Conservation (phyloP, 2,113 vertebrate genomes). For the Muscicapa adusta region DNA sequence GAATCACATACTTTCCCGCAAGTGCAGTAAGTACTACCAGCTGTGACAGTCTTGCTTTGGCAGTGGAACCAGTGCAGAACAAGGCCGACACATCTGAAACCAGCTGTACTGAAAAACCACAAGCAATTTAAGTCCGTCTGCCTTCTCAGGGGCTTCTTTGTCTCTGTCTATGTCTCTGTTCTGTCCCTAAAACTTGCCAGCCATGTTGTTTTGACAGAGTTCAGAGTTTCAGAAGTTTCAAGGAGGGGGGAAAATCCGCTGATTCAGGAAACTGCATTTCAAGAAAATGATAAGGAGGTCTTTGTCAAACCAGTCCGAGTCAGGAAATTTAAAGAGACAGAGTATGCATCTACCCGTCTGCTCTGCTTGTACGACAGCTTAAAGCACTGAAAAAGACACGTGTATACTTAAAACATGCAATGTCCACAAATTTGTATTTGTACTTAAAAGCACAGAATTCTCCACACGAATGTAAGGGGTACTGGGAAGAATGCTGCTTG, state of each 20-base stretch:
- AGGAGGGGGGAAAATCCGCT: conserved; percentile 71
- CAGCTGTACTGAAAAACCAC: conserved; percentile 92
- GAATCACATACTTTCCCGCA: conserved; percentile 97
- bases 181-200: conserved; percentile 81
- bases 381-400: neutral
- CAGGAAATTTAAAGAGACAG: conserved; percentile 59
- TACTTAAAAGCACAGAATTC: neutral
- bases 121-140: conserved; percentile 90
- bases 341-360: neutral
- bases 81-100: conserved; percentile 89
- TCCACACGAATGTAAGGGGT: neutral
- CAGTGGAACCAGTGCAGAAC: conserved; percentile 76
- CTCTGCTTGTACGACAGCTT: neutral
- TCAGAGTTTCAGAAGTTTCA: conserved; percentile 86
- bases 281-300: conserved; percentile 61
- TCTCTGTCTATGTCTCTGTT: conserved; percentile 79
- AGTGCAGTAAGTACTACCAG: conserved; percentile 99
- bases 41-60: conserved; percentile 92
- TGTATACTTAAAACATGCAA: rapidly evolving
- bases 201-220: conserved; percentile 93
- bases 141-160: conserved; percentile 89
- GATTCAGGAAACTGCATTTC: conserved; percentile 77
- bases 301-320: conserved; percentile 39
- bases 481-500: neutral
- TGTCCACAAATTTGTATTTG: neutral